phyloP scores from a whole-genome alignment of 2,113 vertebrate species.

The Lanius ludovicianus region DNA sequence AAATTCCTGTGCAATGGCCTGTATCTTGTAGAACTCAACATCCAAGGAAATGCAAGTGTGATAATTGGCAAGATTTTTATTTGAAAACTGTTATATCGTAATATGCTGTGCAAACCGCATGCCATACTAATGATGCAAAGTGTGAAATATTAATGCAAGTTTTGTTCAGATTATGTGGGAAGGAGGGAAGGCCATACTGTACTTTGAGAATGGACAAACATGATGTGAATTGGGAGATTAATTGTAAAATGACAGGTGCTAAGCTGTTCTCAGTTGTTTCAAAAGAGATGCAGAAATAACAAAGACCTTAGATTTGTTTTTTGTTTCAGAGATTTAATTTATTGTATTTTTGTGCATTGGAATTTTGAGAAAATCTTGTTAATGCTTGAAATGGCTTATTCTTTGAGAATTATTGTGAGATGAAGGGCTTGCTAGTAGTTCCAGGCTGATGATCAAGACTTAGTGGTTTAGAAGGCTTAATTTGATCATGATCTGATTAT shows the following conservation, averaged over 20 bases:
- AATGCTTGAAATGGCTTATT: neutral
- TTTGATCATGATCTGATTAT: neutral
- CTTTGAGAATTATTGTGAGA: neutral
- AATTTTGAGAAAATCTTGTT: neutral
- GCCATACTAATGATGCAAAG: neutral
- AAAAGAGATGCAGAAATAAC: neutral
- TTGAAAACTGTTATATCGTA: neutral
- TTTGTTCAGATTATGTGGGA: neutral
- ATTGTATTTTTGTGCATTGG: neutral
- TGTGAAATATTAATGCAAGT: neutral
- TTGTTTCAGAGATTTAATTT: neutral
- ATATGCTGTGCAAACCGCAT: neutral
- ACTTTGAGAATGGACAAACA: neutral
- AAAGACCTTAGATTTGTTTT: neutral
- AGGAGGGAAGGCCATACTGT: neutral
- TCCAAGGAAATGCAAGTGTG: neutral
- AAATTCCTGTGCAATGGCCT: neutral
- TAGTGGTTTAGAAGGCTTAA: neutral
- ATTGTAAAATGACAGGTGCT: neutral
- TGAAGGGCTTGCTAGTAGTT: neutral
- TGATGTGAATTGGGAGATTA: neutral
- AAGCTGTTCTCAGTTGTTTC: neutral
- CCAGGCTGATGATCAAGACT: neutral
- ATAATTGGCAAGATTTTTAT: neutral
- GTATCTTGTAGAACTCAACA: neutral